These are phyloP conservation scores for Paracentrotus lividus DNA, from an alignment of 53 echinoderm and acorn worm genomes.

Conservation along the genomic window DNA sequence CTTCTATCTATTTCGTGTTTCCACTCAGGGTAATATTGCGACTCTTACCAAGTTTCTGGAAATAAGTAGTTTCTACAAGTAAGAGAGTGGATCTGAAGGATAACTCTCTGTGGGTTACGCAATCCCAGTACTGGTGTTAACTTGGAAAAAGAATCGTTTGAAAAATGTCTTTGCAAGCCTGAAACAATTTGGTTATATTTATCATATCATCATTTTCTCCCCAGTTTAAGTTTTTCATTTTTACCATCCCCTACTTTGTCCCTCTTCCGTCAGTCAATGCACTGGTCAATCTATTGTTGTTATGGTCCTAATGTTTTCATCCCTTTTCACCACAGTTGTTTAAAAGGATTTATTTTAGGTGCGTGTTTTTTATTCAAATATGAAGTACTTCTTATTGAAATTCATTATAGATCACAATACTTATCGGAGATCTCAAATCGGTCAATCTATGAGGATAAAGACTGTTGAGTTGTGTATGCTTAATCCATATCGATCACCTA, in stretches of 20 bases:
- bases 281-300: too few species aligned
- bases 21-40: conserved; percentile 20
- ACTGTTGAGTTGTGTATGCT: too few species aligned
- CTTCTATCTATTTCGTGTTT: not conserved
- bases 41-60: conserved; percentile 28
- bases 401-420: too few species aligned
- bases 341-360: too few species aligned
- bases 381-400: too few species aligned
- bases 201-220: not conserved
- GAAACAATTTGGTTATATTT: not conserved
- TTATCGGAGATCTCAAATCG: too few species aligned
- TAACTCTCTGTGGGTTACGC: not conserved
- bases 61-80: not conserved
- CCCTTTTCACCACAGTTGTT: too few species aligned
- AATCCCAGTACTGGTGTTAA: not conserved
- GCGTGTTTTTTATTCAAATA: too few species aligned
- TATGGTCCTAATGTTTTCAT: too few species aligned
- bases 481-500: too few species aligned
- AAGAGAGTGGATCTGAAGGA: not conserved
- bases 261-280: too few species aligned
- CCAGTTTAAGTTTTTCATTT: not conserved
- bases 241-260: not conserved
- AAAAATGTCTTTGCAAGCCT: not conserved
- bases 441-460: too few species aligned
- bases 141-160: not conserved